Conservation (phyloP, 2,113 vertebrate species). For the Paramormyrops kingsleyae region DNA sequence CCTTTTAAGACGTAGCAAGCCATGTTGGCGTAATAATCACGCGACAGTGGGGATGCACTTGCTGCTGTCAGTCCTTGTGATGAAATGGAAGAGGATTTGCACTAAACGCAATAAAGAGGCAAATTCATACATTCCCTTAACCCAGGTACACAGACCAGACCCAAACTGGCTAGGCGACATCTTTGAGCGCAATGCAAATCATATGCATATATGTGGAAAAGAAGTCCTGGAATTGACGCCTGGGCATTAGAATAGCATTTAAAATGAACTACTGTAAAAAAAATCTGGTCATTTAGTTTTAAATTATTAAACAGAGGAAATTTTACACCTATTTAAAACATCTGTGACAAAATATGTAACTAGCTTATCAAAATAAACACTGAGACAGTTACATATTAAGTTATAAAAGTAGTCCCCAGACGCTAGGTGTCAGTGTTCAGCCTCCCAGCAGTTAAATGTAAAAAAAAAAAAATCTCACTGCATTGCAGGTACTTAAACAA, state of each 20-base stretch:
- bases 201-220: neutral
- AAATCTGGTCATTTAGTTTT: neutral
- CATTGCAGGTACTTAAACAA: constrained; percentile 29
- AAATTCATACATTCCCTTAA: neutral
- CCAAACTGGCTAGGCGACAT: neutral
- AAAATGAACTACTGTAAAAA: neutral
- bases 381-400: neutral
- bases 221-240: neutral
- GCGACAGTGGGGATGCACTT: neutral
- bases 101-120: neutral
- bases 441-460: neutral
- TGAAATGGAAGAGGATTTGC: neutral
- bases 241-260: neutral
- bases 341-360: neutral
- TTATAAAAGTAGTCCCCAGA: neutral
- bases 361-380: neutral
- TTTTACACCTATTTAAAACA: neutral
- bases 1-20: neutral
- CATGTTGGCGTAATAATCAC: neutral
- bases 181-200: neutral
- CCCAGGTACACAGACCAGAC: neutral
- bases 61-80: neutral
- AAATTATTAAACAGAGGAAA: neutral
- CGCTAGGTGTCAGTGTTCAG: constrained; percentile 26
- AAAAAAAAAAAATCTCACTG: constrained; percentile 26